phyloP scores from a whole-genome alignment of 2,797 vertebrate genomes.

The Cephalopachus bancanus region DNA sequence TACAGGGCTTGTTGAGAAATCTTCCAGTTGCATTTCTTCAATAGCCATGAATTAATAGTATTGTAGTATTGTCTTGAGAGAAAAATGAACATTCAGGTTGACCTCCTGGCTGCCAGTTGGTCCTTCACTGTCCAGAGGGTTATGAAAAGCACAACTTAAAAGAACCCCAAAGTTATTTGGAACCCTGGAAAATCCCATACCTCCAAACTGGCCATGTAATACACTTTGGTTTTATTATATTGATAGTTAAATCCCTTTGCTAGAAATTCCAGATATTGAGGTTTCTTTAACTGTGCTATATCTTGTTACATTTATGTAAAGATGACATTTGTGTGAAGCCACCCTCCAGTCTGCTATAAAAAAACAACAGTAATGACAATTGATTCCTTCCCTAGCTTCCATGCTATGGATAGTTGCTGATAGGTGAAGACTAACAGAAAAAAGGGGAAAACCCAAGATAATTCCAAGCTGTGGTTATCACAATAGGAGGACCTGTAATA shows the following conservation, averaged over 20 bases:
- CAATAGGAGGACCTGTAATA: background rate
- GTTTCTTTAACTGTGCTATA: conserved; percentile 1
- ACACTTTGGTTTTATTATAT: background rate
- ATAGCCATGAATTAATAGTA: background rate
- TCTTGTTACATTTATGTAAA: conserved; percentile 14
- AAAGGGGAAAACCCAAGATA: background rate
- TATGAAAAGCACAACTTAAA: background rate
- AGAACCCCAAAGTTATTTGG: background rate
- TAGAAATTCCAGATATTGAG: background rate
- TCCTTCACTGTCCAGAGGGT: background rate
- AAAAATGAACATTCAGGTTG: background rate
- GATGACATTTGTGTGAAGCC: conserved; percentile 15
- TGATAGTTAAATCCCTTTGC: background rate
- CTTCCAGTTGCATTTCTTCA: conserved; percentile 35
- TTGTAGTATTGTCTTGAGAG: background rate
- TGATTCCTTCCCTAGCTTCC: background rate
- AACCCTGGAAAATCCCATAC: background rate
- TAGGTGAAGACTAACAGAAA: background rate
- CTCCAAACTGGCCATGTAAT: background rate
- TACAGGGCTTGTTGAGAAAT: background rate
- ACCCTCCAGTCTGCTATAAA: background rate
- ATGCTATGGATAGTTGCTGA: background rate
- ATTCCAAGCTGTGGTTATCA: background rate
- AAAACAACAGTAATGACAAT: background rate
- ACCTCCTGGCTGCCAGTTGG: background rate